Evolutionary conservation across 2,888 invertebrate genomes (phyloP), one percentile per base, ranked within the genome.

Genomic region (Synergus japonicus): DNA sequence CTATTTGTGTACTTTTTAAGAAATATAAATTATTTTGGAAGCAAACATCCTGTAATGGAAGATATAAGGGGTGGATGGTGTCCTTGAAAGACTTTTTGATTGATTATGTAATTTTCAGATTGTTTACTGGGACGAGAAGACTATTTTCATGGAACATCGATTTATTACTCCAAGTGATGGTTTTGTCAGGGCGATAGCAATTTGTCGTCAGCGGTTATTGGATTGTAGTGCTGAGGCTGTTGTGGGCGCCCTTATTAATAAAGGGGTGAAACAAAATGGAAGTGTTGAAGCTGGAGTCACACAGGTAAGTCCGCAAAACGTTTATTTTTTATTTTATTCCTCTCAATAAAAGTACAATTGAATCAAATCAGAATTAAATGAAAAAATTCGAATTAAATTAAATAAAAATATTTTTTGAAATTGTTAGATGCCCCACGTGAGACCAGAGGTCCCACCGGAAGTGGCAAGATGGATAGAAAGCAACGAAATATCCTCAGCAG

Each of bases 111-210:
- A 64, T 41, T 90, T 91, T 60, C 92, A 97, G 96, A 94, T 97
- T 76, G 94, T 97, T 78, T 97, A 96, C 90, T 98, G 97, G 97
- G 97, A 98, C 90, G 95, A 96, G 5, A 95, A 95, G 85, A 95
- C 96, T 43, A 94, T 98, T 78, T 98, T 96, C 90, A 94, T 97
- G 93, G 97, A 97, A 90, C 97, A 98, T 90, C 94, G 96, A 83
- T 95, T 97, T 85, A 93, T 96, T 41, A 95, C 96, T 0, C 93
- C 95, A 5, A 89, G 89, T n/a, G 97, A 97, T 88, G 94, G 94
- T 43, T 96, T 96, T 92, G 93, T 96, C n/a, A 93, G 93, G 73
- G 93, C 94, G n/a, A 91, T 92, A 73, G 92, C 92, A 46, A 91
- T 92, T 76, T 92, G 92, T 80, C 89, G 92, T 83, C 93, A 91